These are phyloP conservation scores for Pangasianodon gigas DNA, from an alignment of 2,113 vertebrate species.

Conservation along the genomic window DNA sequence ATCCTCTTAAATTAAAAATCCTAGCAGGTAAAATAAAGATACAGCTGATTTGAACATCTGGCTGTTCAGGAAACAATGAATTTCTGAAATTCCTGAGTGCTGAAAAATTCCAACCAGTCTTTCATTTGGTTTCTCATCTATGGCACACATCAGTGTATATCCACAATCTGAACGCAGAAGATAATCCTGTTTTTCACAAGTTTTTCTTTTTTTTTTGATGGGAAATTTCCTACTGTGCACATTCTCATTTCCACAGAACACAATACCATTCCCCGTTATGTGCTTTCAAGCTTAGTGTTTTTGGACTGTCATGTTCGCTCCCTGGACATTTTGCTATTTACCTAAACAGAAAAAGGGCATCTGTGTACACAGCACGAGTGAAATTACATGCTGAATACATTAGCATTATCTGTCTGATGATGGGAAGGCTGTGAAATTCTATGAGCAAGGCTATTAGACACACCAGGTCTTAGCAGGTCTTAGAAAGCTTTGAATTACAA, in stretches of 20 bases:
- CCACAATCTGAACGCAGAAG: neutral
- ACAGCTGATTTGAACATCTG: neutral
- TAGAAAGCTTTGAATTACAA: constrained; percentile 44
- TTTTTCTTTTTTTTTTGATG: neutral
- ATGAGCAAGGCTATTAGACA: constrained; percentile 37
- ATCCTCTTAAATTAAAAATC: neutral
- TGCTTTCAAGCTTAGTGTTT: constrained; percentile 34
- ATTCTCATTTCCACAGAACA: neutral
- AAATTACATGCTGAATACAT: constrained; percentile 51
- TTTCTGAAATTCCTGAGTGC: neutral
- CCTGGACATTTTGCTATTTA: constrained; percentile 46
- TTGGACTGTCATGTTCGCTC: constrained; percentile 29
- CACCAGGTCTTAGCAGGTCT: constrained; percentile 27
- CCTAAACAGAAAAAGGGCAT: constrained; percentile 51
- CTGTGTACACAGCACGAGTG: constrained; percentile 43
- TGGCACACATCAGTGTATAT: neutral
- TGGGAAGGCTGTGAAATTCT: constrained; percentile 36
- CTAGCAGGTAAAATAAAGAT: neutral
- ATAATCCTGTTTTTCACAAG: neutral
- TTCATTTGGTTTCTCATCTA: neutral
- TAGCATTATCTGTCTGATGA: constrained; percentile 41
- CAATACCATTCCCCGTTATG: neutral
- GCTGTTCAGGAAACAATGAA: neutral
- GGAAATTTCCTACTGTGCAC: neutral
- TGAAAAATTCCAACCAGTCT: neutral